These are phyloP conservation scores for Cheilosia scutellata DNA, from an alignment of 2,888 invertebrate genomes.

Conservation along the genomic window DNA sequence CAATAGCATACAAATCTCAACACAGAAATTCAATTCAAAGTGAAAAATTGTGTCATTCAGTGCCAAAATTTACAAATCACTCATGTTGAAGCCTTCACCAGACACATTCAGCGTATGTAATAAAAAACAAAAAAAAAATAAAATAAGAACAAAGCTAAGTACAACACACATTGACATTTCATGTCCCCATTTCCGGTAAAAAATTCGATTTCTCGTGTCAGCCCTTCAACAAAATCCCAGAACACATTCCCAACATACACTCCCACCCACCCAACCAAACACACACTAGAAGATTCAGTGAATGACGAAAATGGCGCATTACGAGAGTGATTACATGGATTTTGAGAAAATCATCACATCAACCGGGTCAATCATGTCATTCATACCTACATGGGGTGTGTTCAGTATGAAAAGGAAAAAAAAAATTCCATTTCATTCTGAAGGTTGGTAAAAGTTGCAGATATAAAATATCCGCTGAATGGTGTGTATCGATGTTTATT, in stretches of 20 bases:
- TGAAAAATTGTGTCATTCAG: conserved; percentile 72
- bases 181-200: conserved; percentile 57
- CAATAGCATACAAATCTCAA: conserved; percentile 52
- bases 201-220: conserved; percentile 62
- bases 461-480: conserved; percentile 26
- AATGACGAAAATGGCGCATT: conserved; percentile 69
- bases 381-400: conserved; percentile 25
- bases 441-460: conserved; percentile 49
- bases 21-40: conserved; percentile 68
- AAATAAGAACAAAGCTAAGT: conserved; percentile 51
- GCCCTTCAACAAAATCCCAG: conserved; percentile 21
- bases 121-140: conserved; percentile 4
- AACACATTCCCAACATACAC: conserved; percentile 4
- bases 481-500: conserved; percentile 46
- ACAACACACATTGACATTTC: conserved; percentile 63
- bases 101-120: not conserved
- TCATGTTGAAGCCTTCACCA: conserved; percentile 52
- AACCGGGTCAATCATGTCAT: conserved; percentile 71
- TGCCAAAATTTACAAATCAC: conserved; percentile 67
- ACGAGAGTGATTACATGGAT: conserved; percentile 75
- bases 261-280: not conserved
- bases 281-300: conserved; percentile 11
- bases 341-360: conserved; percentile 71
- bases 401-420: conserved; percentile 20
- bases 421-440: conserved; percentile 28